Percentiles rank a stretch among this genome's conserved stretches.
These are phyloP conservation scores for Morbakka virulenta DNA, from an alignment of 30 jellyfish, hydroid and myxozoan genomes.

Conservation along the genomic window DNA sequence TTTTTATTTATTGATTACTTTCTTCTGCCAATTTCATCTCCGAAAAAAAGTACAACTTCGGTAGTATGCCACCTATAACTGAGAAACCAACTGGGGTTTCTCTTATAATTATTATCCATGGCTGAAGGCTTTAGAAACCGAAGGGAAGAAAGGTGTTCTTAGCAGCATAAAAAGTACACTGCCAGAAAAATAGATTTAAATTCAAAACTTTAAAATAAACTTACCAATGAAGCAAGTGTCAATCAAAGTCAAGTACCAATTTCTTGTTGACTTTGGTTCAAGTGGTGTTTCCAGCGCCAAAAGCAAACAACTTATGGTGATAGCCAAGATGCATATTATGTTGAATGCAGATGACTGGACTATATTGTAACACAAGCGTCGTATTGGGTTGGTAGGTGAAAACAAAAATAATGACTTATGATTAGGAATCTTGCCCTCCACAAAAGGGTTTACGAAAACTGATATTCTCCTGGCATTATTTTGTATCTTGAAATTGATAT, in stretches of 20 bases:
- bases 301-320: slow-evolving; percentile 45
- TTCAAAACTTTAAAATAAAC: no score
- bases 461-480: not conserved
- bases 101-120: no score
- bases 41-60: no score
- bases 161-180: no score
- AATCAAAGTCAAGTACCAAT: not conserved
- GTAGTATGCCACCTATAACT: no score
- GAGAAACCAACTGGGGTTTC: no score
- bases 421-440: slow-evolving; percentile 42
- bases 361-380: slow-evolving; percentile 20
- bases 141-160: no score
- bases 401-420: slow-evolving; percentile 63
- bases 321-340: slow-evolving; percentile 28
- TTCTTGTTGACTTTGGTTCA: not conserved
- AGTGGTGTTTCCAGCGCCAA: slow-evolving; percentile 81
- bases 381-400: slow-evolving; percentile 43
- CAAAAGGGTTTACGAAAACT: slow-evolving; percentile 27
- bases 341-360: slow-evolving; percentile 49
- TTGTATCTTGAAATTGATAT: no score
- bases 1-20: no score
- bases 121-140: no score
- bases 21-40: no score
- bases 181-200: no score
- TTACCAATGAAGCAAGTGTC: not conserved